Conservation (phyloP, 2,888 invertebrate genomes). For the Lasioglossum zephyrum region DNA sequence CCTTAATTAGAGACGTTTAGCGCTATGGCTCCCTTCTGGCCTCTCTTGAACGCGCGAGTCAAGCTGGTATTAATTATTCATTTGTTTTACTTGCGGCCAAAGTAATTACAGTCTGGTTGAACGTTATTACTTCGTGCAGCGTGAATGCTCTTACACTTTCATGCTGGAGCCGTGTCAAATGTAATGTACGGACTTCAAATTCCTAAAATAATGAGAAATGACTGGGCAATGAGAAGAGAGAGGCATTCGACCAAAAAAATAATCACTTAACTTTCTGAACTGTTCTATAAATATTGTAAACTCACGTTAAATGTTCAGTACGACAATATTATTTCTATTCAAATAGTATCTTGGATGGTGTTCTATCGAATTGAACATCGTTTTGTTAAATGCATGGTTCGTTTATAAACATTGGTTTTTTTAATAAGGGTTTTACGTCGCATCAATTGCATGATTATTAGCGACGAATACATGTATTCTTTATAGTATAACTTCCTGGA, state of each 20-base stretch:
- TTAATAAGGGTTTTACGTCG: no score
- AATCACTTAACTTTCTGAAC: neutral
- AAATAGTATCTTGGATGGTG: neutral
- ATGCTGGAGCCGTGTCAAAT: slow-evolving; percentile 13
- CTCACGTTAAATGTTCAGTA: neutral
- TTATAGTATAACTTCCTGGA: no score
- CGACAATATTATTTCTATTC: neutral
- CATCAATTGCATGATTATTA: no score
- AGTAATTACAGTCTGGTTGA: slow-evolving; percentile 66
- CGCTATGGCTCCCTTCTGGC: slow-evolving; percentile 54
- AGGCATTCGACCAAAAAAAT: neutral
- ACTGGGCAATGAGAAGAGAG: neutral
- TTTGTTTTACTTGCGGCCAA: slow-evolving; percentile 70
- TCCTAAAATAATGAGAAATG: neutral
- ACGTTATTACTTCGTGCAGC: slow-evolving; percentile 46
- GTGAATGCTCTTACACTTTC: slow-evolving; percentile 35
- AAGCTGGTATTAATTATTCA: slow-evolving; percentile 73
- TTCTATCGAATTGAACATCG: neutral
- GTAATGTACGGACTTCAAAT: neutral
- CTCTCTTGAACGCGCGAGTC: slow-evolving; percentile 45
- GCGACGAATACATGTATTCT: no score
- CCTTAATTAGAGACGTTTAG: slow-evolving; percentile 78
- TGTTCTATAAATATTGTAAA: no score
- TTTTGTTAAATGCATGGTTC: no score
- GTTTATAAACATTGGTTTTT: no score